These are phyloP conservation scores for Ovibos moschatus DNA, from an alignment of 2,113 vertebrate species.

Conservation along the genomic window DNA sequence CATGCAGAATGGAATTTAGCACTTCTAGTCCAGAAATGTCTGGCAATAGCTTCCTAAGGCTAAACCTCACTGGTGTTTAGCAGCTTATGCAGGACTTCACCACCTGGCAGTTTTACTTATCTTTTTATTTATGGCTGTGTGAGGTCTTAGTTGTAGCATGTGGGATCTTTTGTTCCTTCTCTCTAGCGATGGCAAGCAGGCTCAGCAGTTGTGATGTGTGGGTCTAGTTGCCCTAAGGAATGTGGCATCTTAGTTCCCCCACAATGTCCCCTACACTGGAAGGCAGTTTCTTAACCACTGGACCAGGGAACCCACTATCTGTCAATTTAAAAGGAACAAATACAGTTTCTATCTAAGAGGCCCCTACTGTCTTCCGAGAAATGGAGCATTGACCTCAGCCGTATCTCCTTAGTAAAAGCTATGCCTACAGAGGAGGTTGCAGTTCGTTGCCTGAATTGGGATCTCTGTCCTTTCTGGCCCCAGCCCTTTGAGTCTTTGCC, in stretches of 20 bases:
- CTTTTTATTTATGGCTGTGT: background rate
- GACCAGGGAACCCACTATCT: background rate
- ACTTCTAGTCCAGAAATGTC: background rate
- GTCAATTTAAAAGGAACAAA: background rate
- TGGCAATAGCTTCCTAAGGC: background rate
- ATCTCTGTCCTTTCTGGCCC: background rate
- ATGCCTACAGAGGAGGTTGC: background rate
- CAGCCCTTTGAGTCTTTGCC: background rate
- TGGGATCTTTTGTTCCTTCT: background rate
- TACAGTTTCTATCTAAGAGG: background rate
- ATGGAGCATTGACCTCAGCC: background rate
- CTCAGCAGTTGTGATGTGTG: background rate
- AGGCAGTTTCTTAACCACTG: background rate
- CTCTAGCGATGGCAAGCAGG: background rate
- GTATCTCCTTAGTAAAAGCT: background rate
- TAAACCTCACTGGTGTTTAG: background rate
- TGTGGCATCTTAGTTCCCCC: background rate
- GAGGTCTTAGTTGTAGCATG: background rate
- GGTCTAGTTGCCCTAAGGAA: background rate
- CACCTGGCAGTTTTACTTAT: background rate
- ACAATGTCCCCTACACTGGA: background rate
- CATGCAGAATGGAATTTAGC: background rate
- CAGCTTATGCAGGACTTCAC: background rate
- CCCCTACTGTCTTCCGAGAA: background rate
- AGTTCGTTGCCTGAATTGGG: background rate